phyloP scores from a whole-genome alignment of 2,113 vertebrate species.

The cattle (Bos taurus) region ARS-UCD2.0 NC_037347.1:67990001-67990500 shows the following conservation, averaged over 20 bases:
- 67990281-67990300: not conserved
- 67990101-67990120: not conserved
- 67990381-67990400: not conserved
- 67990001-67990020: not conserved
- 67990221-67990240: not conserved
- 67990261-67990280: not conserved
- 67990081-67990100: rapidly evolving
- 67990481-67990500: not conserved
- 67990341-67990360: not conserved
- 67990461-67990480: not conserved
- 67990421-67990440: not conserved
- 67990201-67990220: not conserved
- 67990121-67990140: not conserved
- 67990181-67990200: not conserved
- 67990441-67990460: not conserved
- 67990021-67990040: not conserved
- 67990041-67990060: rapidly evolving
- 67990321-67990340: not conserved
- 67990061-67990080: not conserved
- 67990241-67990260: not conserved
- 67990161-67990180: too few species aligned
- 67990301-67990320: not conserved
- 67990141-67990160: not conserved
- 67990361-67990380: not conserved
- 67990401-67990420: not conserved